These are phyloP conservation scores for Ailurus styani DNA, from an alignment of 2,113 vertebrate species.

Conservation along the genomic window DNA sequence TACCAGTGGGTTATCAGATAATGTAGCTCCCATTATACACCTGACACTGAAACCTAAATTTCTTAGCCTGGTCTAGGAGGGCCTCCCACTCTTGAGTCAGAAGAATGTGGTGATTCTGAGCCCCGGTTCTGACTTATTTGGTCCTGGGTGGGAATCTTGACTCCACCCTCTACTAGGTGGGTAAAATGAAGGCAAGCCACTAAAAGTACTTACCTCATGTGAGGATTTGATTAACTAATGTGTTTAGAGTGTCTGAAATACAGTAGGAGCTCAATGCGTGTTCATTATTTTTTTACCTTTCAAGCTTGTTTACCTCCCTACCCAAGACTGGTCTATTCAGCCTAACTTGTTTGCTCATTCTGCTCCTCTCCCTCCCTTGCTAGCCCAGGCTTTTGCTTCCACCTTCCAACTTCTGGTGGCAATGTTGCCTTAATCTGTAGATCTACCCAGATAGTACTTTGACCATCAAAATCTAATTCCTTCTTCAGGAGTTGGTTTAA, in stretches of 20 bases:
- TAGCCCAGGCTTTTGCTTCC: neutral
- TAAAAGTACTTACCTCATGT: neutral
- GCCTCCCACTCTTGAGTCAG: neutral
- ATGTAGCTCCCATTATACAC: neutral
- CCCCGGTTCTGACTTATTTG: neutral
- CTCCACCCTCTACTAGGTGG: neutral
- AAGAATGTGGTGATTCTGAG: neutral
- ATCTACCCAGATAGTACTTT: neutral
- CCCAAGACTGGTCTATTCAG: neutral
- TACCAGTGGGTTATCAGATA: neutral
- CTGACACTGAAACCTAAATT: neutral
- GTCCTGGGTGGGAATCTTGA: neutral
- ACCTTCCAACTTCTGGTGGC: neutral
- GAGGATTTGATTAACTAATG: neutral
- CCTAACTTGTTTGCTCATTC: neutral
- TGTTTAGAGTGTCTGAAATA: neutral
- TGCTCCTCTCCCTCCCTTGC: neutral
- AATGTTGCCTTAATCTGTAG: neutral
- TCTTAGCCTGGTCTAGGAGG: neutral
- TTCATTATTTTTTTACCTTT: neutral
- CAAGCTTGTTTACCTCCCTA: neutral
- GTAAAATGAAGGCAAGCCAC: neutral
- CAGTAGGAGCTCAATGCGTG: neutral
- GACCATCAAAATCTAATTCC: neutral
- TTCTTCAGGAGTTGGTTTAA: neutral